These are phyloP conservation scores for Andrena bicolor DNA, from an alignment of 2,888 invertebrate species.

Conservation along the genomic window DNA sequence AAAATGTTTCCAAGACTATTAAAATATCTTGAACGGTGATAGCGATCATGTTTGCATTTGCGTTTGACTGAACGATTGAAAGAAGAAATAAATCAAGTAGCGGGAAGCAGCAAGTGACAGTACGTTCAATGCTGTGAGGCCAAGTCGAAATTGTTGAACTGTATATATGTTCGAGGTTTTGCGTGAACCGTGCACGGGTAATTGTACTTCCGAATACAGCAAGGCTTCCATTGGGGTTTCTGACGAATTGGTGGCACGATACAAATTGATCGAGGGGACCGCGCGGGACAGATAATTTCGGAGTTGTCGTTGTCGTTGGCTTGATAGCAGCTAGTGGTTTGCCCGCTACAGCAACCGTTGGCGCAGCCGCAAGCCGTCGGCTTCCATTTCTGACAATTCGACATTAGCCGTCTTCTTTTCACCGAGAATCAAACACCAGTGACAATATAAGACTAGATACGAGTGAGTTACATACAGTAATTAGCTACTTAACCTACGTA, in stretches of 20 bases:
- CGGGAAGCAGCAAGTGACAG: not conserved
- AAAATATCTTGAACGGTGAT: conserved; percentile 36
- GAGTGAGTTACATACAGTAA: not conserved
- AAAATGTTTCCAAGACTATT: conserved; percentile 63
- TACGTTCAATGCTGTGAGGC: conserved; percentile 70
- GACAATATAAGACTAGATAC: not conserved
- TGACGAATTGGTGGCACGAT: conserved; percentile 74
- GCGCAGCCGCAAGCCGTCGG: not conserved
- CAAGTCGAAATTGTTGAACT: conserved; percentile 70
- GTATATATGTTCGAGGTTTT: conserved; percentile 61
- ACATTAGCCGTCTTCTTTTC: conserved; percentile 20
- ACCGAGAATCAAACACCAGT: not conserved
- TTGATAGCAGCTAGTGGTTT: not conserved
- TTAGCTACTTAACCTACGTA: too few relatives aligned
- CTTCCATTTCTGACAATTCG: not conserved
- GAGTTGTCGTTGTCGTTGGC: not conserved
- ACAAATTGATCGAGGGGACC: conserved; percentile 68
- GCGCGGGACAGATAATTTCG: conserved; percentile 63
- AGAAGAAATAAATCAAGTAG: too few relatives aligned
- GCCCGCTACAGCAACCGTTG: not conserved
- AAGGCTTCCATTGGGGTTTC: conserved; percentile 74
- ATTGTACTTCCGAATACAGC: conserved; percentile 76
- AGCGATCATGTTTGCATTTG: not conserved
- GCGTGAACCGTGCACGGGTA: conserved; percentile 74
- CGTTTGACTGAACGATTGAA: not conserved